Conservation (phyloP, 53 echinoderm and acorn worm species). For the Actinopyga echinites region DNA sequence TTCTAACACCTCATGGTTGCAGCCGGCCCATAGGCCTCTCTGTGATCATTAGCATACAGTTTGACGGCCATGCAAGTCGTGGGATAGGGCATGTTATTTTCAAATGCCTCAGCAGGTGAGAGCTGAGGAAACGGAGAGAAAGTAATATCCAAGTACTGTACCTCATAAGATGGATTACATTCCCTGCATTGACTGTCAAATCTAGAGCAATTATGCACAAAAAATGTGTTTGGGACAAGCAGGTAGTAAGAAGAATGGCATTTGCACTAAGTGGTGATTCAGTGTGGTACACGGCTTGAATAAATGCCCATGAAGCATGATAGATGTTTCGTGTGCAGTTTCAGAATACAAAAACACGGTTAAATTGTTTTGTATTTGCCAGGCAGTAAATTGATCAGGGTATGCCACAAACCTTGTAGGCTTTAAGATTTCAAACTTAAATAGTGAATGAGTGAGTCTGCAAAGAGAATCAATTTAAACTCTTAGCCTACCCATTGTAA, state of each 20-base stretch:
- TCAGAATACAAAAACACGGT: too few species aligned
- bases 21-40: neutral
- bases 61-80: conserved; percentile 10
- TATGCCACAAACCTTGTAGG: too few species aligned
- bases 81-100: conserved; percentile 41
- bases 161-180: conserved; percentile 26
- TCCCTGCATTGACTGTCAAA: conserved; percentile 36
- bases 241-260: conserved; percentile 28
- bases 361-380: too few species aligned
- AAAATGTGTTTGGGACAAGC: conserved; percentile 39
- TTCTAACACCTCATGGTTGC: neutral
- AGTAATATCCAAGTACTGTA: conserved; percentile 23
- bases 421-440: too few species aligned
- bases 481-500: too few species aligned
- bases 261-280: conserved; percentile 40
- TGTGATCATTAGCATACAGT: conserved; percentile 13
- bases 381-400: too few species aligned
- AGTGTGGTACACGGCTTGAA: conserved; percentile 28
- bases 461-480: too few species aligned
- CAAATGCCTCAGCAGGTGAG: conserved; percentile 34
- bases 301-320: neutral
- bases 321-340: too few species aligned
- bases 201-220: conserved; percentile 43
- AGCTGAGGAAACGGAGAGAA: conserved; percentile 1
- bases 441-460: too few species aligned